Base-by-base conservation (phyloP, 2,797 vertebrate genomes). In the Myotis vivesi region DNA sequence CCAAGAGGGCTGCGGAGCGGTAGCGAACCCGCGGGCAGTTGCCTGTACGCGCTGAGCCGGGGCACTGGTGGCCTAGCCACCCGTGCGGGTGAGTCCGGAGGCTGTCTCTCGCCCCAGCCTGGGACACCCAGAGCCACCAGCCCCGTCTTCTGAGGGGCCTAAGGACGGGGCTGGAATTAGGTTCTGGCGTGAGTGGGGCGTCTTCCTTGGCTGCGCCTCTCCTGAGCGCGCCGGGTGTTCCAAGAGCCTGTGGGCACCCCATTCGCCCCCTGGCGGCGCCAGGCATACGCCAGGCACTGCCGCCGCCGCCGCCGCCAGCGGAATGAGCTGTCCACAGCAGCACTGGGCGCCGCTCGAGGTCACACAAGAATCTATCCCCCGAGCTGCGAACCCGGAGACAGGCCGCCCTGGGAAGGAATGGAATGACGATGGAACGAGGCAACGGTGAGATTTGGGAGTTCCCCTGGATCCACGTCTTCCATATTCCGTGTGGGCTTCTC, bases 321-420 rank as follows among this genome's bases (percentile, higher is more conserved):
- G 75, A 87, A 75, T 97, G 97, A 97, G 97, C 97, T 97, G 97
- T 97, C 97, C 97, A 96, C 84, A 92, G 94, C 92, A 97, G 97
- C 97, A 97, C 96, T 91, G 92, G 84, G 82, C 68, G 23, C 91
- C 82, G 57, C 87, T 69, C 15, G 69, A 93, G 81, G 89, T 88
- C 92, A 89, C 57, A 7, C 51, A 72, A 41, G 25, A 69, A 66
- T 64, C 57, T 76, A 81, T 66, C 46, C 13, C 13, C 2, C 41
- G 22, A 87, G 30, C 80, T 68, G 71, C 38, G 71, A 86, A 84
- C 19, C 22, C 9, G 44, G 55, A 81, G 72, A 46, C 83, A 82
- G 30, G 75, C 23, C 2, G 64, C 30, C 28, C 62, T 30, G 15
- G 55, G 79, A 25, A 81, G 55, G 49, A 33, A 64, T 38, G n/a